Conservation (phyloP, 2,113 vertebrate genomes). For the Hyperopisus bebe region DNA sequence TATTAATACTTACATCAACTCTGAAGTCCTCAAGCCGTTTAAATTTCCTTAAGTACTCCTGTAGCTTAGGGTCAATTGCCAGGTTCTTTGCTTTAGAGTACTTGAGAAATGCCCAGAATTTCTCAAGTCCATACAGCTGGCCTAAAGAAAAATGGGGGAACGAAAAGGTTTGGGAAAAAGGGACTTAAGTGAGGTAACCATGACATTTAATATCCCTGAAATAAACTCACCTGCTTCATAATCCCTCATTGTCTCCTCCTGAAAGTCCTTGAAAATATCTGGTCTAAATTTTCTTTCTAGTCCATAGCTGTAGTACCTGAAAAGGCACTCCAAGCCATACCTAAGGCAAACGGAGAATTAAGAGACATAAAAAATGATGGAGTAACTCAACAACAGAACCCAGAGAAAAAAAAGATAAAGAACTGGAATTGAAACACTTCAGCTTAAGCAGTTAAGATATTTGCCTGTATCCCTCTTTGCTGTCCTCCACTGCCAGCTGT, state of each 20-base stretch:
- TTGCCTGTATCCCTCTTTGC: slow-evolving; percentile 90
- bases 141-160: slow-evolving; percentile 53
- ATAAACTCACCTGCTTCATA: slow-evolving; percentile 81
- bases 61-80: slow-evolving; percentile 75
- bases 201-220: background rate
- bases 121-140: slow-evolving; percentile 93
- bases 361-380: background rate
- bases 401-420: background rate
- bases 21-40: slow-evolving; percentile 93
- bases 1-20: slow-evolving; percentile 69
- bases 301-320: slow-evolving; percentile 96
- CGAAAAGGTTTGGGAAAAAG: background rate
- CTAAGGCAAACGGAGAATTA: slow-evolving; percentile 46
- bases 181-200: background rate
- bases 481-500: slow-evolving; percentile 81
- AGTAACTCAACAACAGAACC: background rate
- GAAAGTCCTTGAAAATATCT: slow-evolving; percentile 92
- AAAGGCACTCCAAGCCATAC: slow-evolving; percentile 94
- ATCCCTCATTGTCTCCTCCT: slow-evolving; percentile 88
- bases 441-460: background rate
- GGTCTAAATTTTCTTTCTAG: slow-evolving; percentile 87
- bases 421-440: background rate
- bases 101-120: slow-evolving; percentile 96
- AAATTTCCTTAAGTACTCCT: slow-evolving; percentile 81
- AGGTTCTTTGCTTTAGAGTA: slow-evolving; percentile 78